Conservation (phyloP, 2,113 vertebrate species). For the Mus spicilegus region DNA sequence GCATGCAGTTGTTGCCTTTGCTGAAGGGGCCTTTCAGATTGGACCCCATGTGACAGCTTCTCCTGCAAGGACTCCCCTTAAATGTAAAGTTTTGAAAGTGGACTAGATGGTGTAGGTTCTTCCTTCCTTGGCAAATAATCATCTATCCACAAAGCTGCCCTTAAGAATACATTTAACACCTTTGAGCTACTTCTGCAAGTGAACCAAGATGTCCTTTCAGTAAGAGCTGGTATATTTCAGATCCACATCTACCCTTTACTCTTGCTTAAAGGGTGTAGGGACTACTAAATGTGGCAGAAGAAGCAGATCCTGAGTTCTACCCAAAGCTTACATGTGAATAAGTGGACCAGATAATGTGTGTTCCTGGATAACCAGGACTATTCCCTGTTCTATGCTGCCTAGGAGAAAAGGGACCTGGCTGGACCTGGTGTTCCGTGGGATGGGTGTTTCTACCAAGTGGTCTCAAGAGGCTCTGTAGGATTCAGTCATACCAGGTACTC, state of each 20-base stretch:
- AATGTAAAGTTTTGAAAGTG: not conserved
- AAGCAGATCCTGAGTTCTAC: not conserved
- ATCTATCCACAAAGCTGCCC: not conserved
- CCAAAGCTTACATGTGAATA: not conserved
- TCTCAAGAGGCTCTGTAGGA: not conserved
- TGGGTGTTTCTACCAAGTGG: not conserved
- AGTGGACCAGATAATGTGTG: not conserved
- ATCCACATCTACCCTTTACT: not conserved
- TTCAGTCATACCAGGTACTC: slow-evolving; percentile 49
- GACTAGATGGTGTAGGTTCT: not conserved
- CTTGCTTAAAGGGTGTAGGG: not conserved
- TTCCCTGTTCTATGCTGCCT: not conserved
- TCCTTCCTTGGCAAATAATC: not conserved
- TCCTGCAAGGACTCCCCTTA: too few species aligned
- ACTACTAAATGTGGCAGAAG: not conserved
- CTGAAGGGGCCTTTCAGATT: not conserved
- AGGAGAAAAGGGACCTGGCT: not conserved
- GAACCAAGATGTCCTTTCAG: not conserved
- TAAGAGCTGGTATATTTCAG: not conserved
- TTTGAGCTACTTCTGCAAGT: not conserved
- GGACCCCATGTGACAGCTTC: not conserved
- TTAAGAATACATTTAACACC: not conserved
- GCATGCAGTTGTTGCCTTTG: not conserved
- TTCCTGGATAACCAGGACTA: not conserved
- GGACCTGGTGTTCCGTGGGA: not conserved